Evolutionary conservation across 53 echinoderm and acorn worm genomes (phyloP).

Genomic region (Paelopatides confundens): DNA sequence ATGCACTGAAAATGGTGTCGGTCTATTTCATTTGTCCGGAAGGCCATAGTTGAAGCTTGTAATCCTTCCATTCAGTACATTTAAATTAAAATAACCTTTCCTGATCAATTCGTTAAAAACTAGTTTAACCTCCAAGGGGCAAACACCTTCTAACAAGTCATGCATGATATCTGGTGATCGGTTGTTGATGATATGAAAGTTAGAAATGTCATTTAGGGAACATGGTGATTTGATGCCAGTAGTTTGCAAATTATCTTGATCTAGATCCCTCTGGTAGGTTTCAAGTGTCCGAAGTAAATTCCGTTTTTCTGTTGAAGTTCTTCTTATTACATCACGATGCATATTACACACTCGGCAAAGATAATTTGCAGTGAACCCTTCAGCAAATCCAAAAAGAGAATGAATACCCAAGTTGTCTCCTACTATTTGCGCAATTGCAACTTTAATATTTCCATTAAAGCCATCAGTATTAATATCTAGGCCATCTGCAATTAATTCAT

Average conservation of each 20-base stretch:
- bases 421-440: constrained; percentile 24
- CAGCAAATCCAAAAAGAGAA: no score
- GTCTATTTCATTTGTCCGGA: constrained; percentile 49
- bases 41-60: constrained; percentile 64
- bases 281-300: constrained; percentile 13
- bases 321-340: constrained; percentile 35
- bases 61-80: constrained; percentile 29
- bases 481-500: constrained; percentile 38
- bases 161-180: constrained; percentile 60
- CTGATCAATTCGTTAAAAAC: constrained; percentile 42
- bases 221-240: constrained; percentile 56
- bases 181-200: constrained; percentile 49
- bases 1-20: not conserved
- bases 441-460: constrained; percentile 46
- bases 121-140: constrained; percentile 51
- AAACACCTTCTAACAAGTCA: constrained; percentile 59
- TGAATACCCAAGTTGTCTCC: constrained; percentile 61
- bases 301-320: not conserved
- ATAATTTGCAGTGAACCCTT: constrained; percentile 64
- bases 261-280: constrained; percentile 51
- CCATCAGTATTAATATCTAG: constrained; percentile 27
- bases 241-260: constrained; percentile 26
- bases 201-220: constrained; percentile 19
- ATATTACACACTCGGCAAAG: constrained; percentile 56
- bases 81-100: constrained; percentile 42